Evolutionary conservation across 2,888 invertebrate species (phyloP).

Genomic region (Amiota minor): DNA sequence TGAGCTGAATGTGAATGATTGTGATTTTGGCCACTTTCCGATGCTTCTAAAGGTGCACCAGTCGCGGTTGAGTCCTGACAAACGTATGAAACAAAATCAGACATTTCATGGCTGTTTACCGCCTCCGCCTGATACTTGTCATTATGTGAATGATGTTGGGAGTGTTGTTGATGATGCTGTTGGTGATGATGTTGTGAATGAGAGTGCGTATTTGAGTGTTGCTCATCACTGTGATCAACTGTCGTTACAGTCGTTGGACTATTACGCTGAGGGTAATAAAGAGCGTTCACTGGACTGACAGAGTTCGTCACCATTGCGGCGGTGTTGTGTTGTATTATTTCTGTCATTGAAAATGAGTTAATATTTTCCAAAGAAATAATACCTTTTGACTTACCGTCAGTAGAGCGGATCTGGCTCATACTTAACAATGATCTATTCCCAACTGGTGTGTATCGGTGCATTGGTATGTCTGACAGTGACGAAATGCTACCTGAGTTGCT

Average conservation of each 20-base stretch:
- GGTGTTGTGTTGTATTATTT: constrained; percentile 43
- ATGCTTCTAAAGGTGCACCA: background rate
- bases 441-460: constrained; percentile 70
- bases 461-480: constrained; percentile 53
- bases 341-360: background rate
- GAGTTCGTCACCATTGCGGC: constrained; percentile 74
- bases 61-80: constrained; percentile 89
- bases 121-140: constrained; percentile 70
- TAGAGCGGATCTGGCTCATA: constrained; percentile 63
- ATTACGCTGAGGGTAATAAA: constrained; percentile 75
- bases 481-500: constrained; percentile 55
- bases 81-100: constrained; percentile 97
- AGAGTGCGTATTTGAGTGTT: constrained; percentile 49
- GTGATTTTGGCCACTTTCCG: constrained; percentile 40
- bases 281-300: constrained; percentile 74
- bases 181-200: constrained; percentile 46
- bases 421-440: constrained; percentile 58
- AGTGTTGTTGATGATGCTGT: constrained; percentile 47
- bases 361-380: background rate
- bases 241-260: constrained; percentile 60
- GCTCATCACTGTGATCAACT: constrained; percentile 57
- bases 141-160: constrained; percentile 47
- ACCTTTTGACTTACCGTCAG: constrained; percentile 59
- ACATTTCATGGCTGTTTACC: constrained; percentile 87
- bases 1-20: constrained; percentile 33